Base-by-base conservation (phyloP, 1,140 invertebrate species). In the Leptopilina boulardi region DNA sequence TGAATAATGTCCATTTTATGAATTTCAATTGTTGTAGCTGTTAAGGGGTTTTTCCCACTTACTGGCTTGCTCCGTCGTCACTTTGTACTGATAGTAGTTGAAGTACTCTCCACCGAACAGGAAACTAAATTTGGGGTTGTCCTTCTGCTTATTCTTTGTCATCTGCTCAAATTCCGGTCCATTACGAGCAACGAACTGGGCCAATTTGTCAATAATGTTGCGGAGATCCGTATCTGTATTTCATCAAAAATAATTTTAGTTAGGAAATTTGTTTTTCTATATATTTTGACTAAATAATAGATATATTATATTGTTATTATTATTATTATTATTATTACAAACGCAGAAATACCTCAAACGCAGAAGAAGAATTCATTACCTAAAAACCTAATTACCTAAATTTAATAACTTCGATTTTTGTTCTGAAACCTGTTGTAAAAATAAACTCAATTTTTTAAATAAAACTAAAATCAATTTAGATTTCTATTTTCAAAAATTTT, bases 131-230 rank as follows among this genome's bases (percentile, higher is more conserved):
- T 98, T 98, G 13, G 97, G 97, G 91, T 99, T 99, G 86, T 98
- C 97, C 90, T 97, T 96, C 91, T 99, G 98, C 91, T 99, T 99
- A 85, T 97, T 97, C 92, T 99, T 99, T 66, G 98, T 99, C 95
- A 99, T 99, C 88, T 97, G 94, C 92, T 99, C 98, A 92, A 99
- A 99, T 89, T 99, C 98, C 1, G 97, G 97, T 19, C 98, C 98
- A 96, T 99, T 99, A 88, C 98, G 93, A 78, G 98, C 98, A 74
- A 99, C 98, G 94, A 99, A 99, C 89, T 98, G 96, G 1, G 98
- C 98, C 83, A 99, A 92, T 93, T 99, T 99, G 92, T 99, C 98
- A 86, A 99, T 99, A 86, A 99, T 99, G 92, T 98, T 99, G 82
- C 95, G 94, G 82, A 98, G 92, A 87, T 99, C 97, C 84, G 94